A percentile compares a stretch with the other conserved stretches of the same genome.
Conservation (phyloP, 37 sponge, comb jelly and placozoan genomes). For the Chondrosia reniformis region DNA sequence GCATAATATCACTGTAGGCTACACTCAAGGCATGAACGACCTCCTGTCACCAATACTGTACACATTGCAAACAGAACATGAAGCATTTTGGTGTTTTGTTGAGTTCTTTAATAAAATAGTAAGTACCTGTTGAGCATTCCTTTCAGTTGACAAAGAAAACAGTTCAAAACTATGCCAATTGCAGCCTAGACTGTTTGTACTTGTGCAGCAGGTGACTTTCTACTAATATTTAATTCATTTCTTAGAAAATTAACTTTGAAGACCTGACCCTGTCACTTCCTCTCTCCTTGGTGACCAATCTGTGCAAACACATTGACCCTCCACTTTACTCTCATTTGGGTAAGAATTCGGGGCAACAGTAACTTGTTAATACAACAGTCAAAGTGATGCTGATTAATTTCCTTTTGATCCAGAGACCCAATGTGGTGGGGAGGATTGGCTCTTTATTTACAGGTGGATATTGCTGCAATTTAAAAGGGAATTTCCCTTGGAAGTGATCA, state of each 20-base stretch:
- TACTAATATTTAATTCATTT: not conserved
- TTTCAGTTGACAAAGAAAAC: not conserved
- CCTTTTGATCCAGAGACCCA: slow-evolving; percentile 5
- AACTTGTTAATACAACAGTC: too few species aligned
- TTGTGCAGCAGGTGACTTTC: not conserved
- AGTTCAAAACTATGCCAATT: not conserved
- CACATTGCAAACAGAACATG: slow-evolving; percentile 28
- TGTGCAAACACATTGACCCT: slow-evolving; percentile 17
- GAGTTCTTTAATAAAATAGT: slow-evolving; percentile 24
- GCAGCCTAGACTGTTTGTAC: not conserved
- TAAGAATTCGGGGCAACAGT: too few species aligned
- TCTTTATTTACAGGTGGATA: slow-evolving; percentile 36
- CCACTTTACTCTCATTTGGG: slow-evolving; percentile 24
- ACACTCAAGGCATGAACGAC: slow-evolving; percentile 61
- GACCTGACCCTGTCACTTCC: slow-evolving; percentile 35
- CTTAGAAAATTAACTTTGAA: not conserved
- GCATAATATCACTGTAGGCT: slow-evolving; percentile 20
- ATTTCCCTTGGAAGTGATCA: slow-evolving; percentile 18
- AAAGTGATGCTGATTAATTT: not conserved
- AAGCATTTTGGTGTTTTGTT: slow-evolving; percentile 53
- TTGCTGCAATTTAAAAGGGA: slow-evolving; percentile 41
- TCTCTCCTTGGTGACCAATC: not conserved
- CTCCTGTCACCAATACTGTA: slow-evolving; percentile 37
- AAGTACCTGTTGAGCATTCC: not conserved
- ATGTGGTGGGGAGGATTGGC: slow-evolving; percentile 24